Conservation (phyloP, 2,797 vertebrate genomes). For the Melanogrammus aeglefinus region DNA sequence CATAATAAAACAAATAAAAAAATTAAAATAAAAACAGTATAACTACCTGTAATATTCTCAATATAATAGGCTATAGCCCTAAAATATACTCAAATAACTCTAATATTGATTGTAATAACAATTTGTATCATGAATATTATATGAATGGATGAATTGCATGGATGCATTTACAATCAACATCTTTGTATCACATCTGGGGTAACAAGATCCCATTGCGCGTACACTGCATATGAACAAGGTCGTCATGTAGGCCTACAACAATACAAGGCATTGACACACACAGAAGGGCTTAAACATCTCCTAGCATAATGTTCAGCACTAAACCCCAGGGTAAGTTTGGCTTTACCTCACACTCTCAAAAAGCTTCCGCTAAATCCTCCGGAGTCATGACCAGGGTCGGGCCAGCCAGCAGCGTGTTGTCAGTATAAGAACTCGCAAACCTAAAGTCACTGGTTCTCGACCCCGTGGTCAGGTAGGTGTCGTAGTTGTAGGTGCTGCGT, state of each 20-base stretch:
- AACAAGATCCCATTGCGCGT: not conserved
- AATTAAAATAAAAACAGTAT: no score
- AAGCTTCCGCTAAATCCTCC: not conserved
- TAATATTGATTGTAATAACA: not conserved
- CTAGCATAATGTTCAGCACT: not conserved
- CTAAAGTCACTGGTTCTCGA: constrained; percentile 57
- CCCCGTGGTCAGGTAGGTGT: constrained; percentile 49
- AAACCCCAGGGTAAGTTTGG: no score
- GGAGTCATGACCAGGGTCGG: constrained; percentile 31
- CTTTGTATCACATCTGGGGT: not conserved
- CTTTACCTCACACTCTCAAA: constrained; percentile 13
- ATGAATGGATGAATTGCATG: no score
- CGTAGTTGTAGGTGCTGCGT: constrained; percentile 42
- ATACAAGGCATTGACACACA: not conserved
- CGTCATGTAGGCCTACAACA: not conserved
- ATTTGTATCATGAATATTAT: no score
- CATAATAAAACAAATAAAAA: no score
- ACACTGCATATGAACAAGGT: not conserved
- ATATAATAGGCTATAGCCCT: not conserved
- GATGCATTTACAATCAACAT: not conserved
- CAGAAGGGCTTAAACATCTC: not conserved
- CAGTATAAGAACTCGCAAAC: constrained; percentile 47
- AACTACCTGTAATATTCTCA: not conserved
- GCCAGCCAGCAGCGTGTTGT: constrained; percentile 29
- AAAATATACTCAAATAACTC: not conserved